Base-by-base conservation (phyloP, 2,797 vertebrate genomes). In the Labeo calbasu region DNA sequence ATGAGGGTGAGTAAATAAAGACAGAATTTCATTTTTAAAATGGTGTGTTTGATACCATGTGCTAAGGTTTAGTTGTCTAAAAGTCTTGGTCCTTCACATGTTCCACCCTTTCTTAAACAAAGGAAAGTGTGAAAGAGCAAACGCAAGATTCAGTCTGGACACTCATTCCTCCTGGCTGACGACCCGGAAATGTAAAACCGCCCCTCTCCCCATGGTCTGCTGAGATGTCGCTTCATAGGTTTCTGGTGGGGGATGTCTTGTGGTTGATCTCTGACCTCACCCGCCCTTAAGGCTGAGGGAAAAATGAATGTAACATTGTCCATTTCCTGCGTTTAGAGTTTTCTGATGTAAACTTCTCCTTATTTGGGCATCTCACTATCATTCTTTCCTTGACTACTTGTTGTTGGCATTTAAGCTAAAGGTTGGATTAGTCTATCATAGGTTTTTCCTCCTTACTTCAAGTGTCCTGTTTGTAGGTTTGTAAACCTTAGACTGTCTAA, bases 81-180 rank as follows among this genome's bases (percentile, higher is more conserved):
- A 55, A 36, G 17, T 43, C 25, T 3, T 25, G 11, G 72, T 9
- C 6, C 2, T 75, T 36, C 28, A 36, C 14, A 2, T 46, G 17
- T 21, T 69, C 11, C 25, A 4, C 40, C 55, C 36, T 40, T 61
- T 15, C 2, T 21, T 71, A 19, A 13, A 53, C 25, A 53, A 50
- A 53, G 23, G 14, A 51, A 82, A 51, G 55, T 43, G 32, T 28
- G 15, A 78, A 32, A 19, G 13, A 14, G 40, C 25, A 68, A 77
- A 69, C 61, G 19, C 40, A 48, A 78, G 15, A 21, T 65, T 66
- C 21, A 19, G 19, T 63, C 86, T 76, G 68, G 84, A 79, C 84
- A 28, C 84, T 81, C 86, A 88, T 89, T 90, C 87, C 85, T 87
- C 46, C 28, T 85, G 81, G 69, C 82, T 82, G 82, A 23, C 66